Evolutionary conservation across 2,888 invertebrate species (phyloP), one percentile per base, ranked within the genome.

Genomic region (Megalurothrips usitatus): DNA sequence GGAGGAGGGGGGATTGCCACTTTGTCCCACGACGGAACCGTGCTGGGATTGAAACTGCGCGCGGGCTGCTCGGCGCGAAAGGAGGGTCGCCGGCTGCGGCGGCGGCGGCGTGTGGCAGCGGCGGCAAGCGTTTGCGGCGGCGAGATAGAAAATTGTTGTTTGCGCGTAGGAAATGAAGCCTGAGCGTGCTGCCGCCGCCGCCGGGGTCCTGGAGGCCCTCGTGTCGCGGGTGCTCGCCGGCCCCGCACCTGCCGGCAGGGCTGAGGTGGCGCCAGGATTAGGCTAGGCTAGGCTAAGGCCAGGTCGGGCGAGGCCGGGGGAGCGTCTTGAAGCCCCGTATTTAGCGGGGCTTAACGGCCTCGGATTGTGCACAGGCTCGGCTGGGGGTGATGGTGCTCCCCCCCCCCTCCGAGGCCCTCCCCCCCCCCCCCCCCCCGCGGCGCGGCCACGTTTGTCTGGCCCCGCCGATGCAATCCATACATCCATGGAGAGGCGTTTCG

Each of bases 81-180:
- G 9, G 49, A 52, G 34, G 34, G 34, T 43, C 34, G 2, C 34
- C 34, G 2, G 34, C 34, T 6, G 3, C 34, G 58, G 58, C 58
- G 14, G n/a, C 6, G 34, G 34, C 34, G 34, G 2, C 34, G 34
- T 43, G 34, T 43, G 34, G 34, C 26, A 17, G 52, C 58, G n/a
- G 68, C 26, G 58, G 52, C 58, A 58, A 26, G 68, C 23, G 68
- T 12, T 8, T 23, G 68, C 58, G 58, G 19, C 26, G 68, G 23
- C 68, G 68, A 11, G 23, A 26, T 75, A 23, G 68, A 75, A 75
- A 75, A 75, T 75, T 75, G 23, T 26, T 75, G 68, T 75, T 75
- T 75, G 68, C 23, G 68, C 26, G 23, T 12, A 23, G 68, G 68
- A 75, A 75, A 75, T 75, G 68, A 75, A 75, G 26, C 68, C 23